Evolutionary conservation across 2,797 vertebrate genomes (phyloP), one percentile per base, ranked within the genome.

Genomic region (Dallia pectoralis): DNA sequence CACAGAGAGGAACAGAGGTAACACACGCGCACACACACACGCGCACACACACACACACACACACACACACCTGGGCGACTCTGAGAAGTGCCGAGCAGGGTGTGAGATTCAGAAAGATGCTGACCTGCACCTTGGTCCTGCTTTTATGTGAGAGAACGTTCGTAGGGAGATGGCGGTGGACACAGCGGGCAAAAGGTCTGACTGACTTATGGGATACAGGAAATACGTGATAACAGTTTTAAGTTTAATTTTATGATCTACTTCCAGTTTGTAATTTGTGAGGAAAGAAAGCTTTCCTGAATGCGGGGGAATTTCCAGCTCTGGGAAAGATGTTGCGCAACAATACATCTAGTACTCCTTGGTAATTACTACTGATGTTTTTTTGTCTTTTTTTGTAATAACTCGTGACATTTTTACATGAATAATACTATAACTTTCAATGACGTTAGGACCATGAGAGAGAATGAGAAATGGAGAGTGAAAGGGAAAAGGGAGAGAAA

Each of bases 1-100:
- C 56, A 29, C 59, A 62, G 56, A 44, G 56, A 62, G 53, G 27
- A 14, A 47, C 70, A 48, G 22, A 9, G 19, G 16, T 15, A 51
- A 66, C 27, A 66, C 32, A 53, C 53, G 65, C 70, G 30, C 56
- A 64, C 59, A 62, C 51, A 62, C 51, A 32, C 69, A 61, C n/a
- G 61, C 18, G 56, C 3, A 69, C 40, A 48, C 30, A 61, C 29
- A 30, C 19, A 40, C 30, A 62, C 53, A 71, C 51, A 40, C 51
- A 62, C 30, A 32, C n/a, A 44, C 33, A 62, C 5, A 22, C 51
- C 36, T 25, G n/a, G 9, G 5, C 22, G n/a, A n/a, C 51, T 62
- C 15, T 30, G 32, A 71, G 59, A 65, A n/a, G 44, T 63, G 32
- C 27, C 48, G 61, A 51, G 29, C 30, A 49, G 69, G 12, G 49